Conservation (phyloP, 1,140 invertebrate genomes). For the Drosophila mauritiana region DNA sequence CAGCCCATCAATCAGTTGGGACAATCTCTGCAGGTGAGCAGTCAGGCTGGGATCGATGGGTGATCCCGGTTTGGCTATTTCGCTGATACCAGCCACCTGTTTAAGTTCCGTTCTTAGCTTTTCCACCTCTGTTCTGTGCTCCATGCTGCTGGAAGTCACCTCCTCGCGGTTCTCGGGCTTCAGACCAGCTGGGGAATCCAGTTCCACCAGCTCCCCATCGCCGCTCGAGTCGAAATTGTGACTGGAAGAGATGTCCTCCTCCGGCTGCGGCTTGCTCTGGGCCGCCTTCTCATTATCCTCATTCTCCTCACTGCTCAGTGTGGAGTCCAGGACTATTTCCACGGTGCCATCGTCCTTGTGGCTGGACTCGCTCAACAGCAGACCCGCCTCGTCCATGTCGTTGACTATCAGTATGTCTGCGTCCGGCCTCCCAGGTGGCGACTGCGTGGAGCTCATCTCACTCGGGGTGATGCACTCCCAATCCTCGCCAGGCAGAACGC, state of each 20-base stretch:
- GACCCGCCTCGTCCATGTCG: slow-evolving; percentile 47
- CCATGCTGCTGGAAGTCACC: neutral
- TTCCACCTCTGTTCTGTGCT: slow-evolving; percentile 33
- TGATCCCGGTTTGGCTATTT: slow-evolving; percentile 28
- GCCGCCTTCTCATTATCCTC: slow-evolving; percentile 47
- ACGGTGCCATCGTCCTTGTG: slow-evolving; percentile 55
- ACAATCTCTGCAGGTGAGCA: slow-evolving; percentile 77
- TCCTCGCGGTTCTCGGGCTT: slow-evolving; percentile 59
- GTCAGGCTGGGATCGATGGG: slow-evolving; percentile 75
- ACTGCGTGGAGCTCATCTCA: slow-evolving; percentile 34
- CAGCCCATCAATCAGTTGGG: slow-evolving; percentile 82
- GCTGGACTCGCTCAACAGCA: slow-evolving; percentile 28
- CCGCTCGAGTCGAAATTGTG: slow-evolving; percentile 70
- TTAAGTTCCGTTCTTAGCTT: slow-evolving; percentile 40
- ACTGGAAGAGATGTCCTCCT: slow-evolving; percentile 26
- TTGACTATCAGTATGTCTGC: slow-evolving; percentile 66
- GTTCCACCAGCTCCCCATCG: slow-evolving; percentile 69
- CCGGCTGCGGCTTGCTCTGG: neutral
- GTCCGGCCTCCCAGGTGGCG: slow-evolving; percentile 24
- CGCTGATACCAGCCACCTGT: slow-evolving; percentile 27
- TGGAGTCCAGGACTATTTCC: slow-evolving; percentile 57
- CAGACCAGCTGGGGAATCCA: slow-evolving; percentile 39
- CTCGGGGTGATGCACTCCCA: slow-evolving; percentile 81
- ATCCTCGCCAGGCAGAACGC: slow-evolving; percentile 85
- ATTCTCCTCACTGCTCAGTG: slow-evolving; percentile 63